A percentile compares a stretch with the other conserved stretches of the same genome.
Evolutionary conservation across 2,888 invertebrate species (phyloP).

Genomic region (Idaea dimidiata): DNA sequence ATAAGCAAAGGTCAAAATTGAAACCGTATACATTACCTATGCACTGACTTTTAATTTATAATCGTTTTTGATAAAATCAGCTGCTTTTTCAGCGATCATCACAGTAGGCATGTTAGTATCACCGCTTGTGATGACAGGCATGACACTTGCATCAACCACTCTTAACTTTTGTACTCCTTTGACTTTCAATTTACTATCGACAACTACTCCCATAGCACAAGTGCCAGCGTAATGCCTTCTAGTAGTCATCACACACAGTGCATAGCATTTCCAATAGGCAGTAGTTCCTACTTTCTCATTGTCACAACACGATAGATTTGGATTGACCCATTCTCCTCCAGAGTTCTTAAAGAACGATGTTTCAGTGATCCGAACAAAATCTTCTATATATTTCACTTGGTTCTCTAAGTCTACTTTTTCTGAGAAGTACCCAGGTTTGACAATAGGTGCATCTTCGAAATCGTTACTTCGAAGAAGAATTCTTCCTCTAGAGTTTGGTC

Average conservation of each 20-base stretch:
- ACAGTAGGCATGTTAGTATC: constrained; percentile 76
- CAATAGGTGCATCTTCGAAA: constrained; percentile 34
- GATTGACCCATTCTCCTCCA: constrained; percentile 31
- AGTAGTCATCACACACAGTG: constrained; percentile 71
- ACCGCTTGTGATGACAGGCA: constrained; percentile 80
- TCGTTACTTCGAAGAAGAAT: constrained; percentile 35
- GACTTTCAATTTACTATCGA: constrained; percentile 78
- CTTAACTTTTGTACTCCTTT: constrained; percentile 32
- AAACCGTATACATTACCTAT: background rate
- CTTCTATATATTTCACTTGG: constrained; percentile 32
- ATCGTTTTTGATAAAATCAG: constrained; percentile 37
- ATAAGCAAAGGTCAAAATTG: background rate
- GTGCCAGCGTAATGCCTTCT: constrained; percentile 86
- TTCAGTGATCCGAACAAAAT: constrained; percentile 38
- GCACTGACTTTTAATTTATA: constrained; percentile 6
- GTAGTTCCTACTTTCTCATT: constrained; percentile 19
- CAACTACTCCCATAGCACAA: constrained; percentile 88
- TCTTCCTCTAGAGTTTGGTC: constrained; percentile 38
- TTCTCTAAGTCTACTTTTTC: constrained; percentile 37
- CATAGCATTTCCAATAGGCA: constrained; percentile 38
- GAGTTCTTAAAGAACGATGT: constrained; percentile 39
- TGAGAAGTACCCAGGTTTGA: constrained; percentile 33
- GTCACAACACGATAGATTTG: constrained; percentile 22
- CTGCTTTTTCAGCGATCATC: constrained; percentile 39
- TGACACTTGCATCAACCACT: constrained; percentile 45